Evolutionary conservation across 1,140 invertebrate species (phyloP), one percentile per base, ranked within the genome.

Genomic region (Delia radicum): DNA sequence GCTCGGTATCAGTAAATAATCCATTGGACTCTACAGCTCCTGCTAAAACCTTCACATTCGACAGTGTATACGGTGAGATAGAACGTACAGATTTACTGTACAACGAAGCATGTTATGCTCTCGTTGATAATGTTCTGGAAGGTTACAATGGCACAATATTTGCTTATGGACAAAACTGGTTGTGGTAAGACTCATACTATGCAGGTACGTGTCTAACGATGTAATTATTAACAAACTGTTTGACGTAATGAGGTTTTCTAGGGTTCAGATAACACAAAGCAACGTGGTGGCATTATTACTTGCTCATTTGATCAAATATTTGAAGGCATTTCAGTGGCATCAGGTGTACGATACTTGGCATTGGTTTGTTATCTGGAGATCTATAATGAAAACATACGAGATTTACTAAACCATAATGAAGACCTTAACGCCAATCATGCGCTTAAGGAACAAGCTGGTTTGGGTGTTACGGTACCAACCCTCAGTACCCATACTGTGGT

Each of bases 321-420:
- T 87, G 95, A 98, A 85, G 94, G 94, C 0, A 96, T 96, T 33
- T 91, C 94, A 8, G 93, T 95, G 0, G 91, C 93, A 12, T 92
- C 92, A 62, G 90, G 92, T 75, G 91, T 92, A 21, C 95, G 96
- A 84, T 98, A 94, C 85, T 87, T 98, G 55, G 94, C 96, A 0
- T 89, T 96, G 74, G 92, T 95, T n/a, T 96, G 94, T 67, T 98
- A 97, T 85, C 89, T 98, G 48, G 96, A 98, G 87, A 97, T 97
- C 62, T 97, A 97, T 87, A 97, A 96, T 87, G 95, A 97, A 87
- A 93, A 94, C 82, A 91, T 96, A 74, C 87, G 93, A 61, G 95
- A 95, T 86, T 86, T 96, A 7, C 85, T 96, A 0, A 84, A 81
- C 78, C 75, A 79, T 24, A 74, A 75, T 21, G 76, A 80, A 21